Base-by-base conservation (phyloP, 2,888 invertebrate genomes). In the Trachelus tabidus region DNA sequence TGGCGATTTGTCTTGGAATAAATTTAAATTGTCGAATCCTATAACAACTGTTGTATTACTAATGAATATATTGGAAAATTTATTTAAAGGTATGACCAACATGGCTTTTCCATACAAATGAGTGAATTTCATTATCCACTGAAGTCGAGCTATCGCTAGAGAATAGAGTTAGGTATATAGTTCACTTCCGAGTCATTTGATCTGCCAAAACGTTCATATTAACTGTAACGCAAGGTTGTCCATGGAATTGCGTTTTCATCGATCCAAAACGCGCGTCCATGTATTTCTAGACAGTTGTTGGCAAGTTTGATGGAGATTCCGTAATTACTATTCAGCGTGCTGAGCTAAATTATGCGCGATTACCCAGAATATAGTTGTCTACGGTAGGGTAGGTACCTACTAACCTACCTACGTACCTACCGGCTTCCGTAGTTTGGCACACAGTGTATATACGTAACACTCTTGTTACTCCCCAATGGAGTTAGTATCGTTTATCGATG, bases 221-320 rank as follows among this genome's bases (percentile, higher is more conserved):
- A 56, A 56, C 56, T 23, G 56, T 56, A 56, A 56, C 56, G 56
- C 23, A 56, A 56, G 23, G 23, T 56, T 56, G 56, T 56, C 9
- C 30, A n/a, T 37, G 12, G 37, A 74, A 74, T 74, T 35, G 30
- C 35, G 35, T 74, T 74, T 74, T 30, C 74, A 35, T 74, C 74
- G 74, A 37, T 34, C 74, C 74, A 30, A 12, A 30, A 35, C 35
- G 23, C 40, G 11, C 69, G 40, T 69, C 69, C 69, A 68, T 73
- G 73, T 73, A 73, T 69, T 79, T 73, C 73, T 56, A 76, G 78
- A 73, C 76, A 73, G 74, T 73, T 73, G 78, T 76, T 73, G 68
- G 78, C 75, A 76, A 73, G 78, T 78, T 78, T 77, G 79, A 79
- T 79, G 79, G 76, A 77, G 76, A 77, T 79, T 79, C 79, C 73